A percentile compares a stretch with the other conserved stretches of the same genome.
Conservation (phyloP, 2,113 vertebrate genomes). For the Nycticebus coucang region DNA sequence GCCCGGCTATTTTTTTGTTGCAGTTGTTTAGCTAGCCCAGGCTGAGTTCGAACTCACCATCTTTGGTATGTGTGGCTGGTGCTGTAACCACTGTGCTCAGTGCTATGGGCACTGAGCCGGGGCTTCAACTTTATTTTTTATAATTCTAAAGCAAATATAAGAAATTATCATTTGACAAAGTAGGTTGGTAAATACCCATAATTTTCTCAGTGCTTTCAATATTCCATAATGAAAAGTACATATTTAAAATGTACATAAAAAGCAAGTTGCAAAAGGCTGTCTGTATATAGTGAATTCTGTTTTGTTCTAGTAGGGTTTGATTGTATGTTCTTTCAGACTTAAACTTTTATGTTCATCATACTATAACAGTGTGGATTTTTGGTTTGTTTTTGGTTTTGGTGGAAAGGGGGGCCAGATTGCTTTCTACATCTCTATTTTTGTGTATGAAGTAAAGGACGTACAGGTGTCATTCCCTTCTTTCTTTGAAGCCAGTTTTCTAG, state of each 20-base stretch:
- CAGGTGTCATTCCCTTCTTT: background rate
- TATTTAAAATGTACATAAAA: slow-evolving; percentile 38
- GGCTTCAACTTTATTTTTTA: background rate
- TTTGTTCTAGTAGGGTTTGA: slow-evolving; percentile 6
- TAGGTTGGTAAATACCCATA: background rate
- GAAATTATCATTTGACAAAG: slow-evolving; percentile 18
- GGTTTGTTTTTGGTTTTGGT: background rate
- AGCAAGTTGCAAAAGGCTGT: slow-evolving; percentile 10
- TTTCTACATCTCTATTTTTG: background rate
- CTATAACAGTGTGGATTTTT: background rate
- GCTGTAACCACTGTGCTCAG: too few relatives aligned
- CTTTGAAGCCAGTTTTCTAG: slow-evolving; percentile 40
- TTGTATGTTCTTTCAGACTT: background rate
- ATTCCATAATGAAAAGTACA: slow-evolving; percentile 6
- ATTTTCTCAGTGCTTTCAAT: slow-evolving; percentile 32
- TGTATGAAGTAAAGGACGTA: slow-evolving; percentile 20
- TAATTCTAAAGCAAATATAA: slow-evolving; percentile 40
- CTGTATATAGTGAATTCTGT: background rate
- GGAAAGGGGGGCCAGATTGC: background rate
- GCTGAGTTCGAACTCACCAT: too few relatives aligned
- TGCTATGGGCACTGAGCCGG: too few relatives aligned
- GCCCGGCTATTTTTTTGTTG: too few relatives aligned
- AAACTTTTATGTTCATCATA: background rate
- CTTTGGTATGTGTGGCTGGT: too few relatives aligned
- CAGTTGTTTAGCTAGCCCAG: too few relatives aligned